These are phyloP conservation scores for Mechanitis messenoides DNA, from an alignment of 2,888 invertebrate genomes.

Conservation along the genomic window DNA sequence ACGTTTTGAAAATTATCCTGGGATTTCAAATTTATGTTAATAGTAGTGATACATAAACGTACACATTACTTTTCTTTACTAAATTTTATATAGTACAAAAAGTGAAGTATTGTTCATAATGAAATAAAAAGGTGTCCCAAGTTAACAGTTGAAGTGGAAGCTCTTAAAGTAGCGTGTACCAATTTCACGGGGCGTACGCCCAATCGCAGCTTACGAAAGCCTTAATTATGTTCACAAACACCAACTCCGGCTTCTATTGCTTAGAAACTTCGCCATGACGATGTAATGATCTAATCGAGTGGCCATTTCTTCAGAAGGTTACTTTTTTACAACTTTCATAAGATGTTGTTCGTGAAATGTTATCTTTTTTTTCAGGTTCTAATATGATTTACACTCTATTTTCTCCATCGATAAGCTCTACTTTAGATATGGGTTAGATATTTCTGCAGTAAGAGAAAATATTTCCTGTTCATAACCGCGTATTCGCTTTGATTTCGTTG, in stretches of 20 bases:
- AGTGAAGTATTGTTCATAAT: neutral
- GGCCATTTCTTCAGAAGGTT: constrained; percentile 12
- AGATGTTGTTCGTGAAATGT: neutral
- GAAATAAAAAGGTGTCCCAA: constrained; percentile 8
- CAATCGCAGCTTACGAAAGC: constrained; percentile 45
- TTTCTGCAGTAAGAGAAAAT: too few species aligned
- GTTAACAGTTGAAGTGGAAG: constrained; percentile 29
- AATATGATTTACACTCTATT: too few species aligned
- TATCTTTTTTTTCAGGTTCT: too few species aligned
- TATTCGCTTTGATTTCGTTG: too few species aligned
- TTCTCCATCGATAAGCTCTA: too few species aligned
- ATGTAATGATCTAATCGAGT: constrained; percentile 37
- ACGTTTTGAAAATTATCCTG: too few species aligned
- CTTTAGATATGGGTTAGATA: too few species aligned
- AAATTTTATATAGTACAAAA: neutral
- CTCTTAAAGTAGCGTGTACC: constrained; percentile 46
- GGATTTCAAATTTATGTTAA: too few species aligned
- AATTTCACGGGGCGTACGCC: constrained; percentile 52
- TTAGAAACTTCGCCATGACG: constrained; percentile 35
- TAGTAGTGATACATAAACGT: too few species aligned
- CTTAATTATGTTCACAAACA: constrained; percentile 60
- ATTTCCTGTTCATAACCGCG: too few species aligned
- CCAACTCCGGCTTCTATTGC: constrained; percentile 34
- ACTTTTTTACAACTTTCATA: neutral
- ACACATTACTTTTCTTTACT: neutral